A percentile compares a stretch with the other conserved stretches of the same genome.
phyloP scores from a whole-genome alignment of 2,113 vertebrate species.

The Tautogolabrus adspersus region DNA sequence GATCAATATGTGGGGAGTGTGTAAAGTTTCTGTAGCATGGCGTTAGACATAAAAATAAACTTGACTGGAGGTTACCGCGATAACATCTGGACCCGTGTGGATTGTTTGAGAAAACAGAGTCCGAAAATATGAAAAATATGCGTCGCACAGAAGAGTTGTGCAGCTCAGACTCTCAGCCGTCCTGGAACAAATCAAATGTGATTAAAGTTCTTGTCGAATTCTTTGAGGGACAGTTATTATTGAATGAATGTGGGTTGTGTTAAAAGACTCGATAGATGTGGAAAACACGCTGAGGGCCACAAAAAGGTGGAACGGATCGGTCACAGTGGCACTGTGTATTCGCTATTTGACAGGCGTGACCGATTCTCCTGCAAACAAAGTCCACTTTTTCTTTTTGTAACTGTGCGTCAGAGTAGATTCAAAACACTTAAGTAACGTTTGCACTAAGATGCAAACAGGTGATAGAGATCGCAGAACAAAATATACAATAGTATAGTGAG shows the following conservation, averaged over 20 bases:
- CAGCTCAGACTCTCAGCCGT: neutral
- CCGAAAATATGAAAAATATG: conserved; percentile 16
- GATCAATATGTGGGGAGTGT: conserved; percentile 2
- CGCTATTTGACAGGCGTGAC: conserved; percentile 3
- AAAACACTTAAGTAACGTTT: neutral
- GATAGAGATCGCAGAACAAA: neutral
- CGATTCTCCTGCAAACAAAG: neutral
- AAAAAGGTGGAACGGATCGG: neutral
- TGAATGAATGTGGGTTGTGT: neutral
- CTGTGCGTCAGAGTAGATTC: neutral
- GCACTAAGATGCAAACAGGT: neutral
- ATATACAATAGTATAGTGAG: too few species aligned
- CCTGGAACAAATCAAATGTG: neutral
- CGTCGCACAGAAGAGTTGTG: neutral
- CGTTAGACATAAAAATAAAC: conserved; percentile 44
- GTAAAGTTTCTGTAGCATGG: neutral
- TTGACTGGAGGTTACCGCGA: neutral
- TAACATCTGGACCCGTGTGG: neutral
- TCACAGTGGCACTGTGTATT: neutral
- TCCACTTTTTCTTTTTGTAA: neutral
- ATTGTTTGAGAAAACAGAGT: neutral
- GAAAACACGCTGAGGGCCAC: neutral
- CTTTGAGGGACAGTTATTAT: neutral
- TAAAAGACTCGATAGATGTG: neutral
- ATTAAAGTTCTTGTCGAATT: neutral